phyloP scores from a whole-genome alignment of 2,797 vertebrate species.

The Chiloscyllium punctatum region DNA sequence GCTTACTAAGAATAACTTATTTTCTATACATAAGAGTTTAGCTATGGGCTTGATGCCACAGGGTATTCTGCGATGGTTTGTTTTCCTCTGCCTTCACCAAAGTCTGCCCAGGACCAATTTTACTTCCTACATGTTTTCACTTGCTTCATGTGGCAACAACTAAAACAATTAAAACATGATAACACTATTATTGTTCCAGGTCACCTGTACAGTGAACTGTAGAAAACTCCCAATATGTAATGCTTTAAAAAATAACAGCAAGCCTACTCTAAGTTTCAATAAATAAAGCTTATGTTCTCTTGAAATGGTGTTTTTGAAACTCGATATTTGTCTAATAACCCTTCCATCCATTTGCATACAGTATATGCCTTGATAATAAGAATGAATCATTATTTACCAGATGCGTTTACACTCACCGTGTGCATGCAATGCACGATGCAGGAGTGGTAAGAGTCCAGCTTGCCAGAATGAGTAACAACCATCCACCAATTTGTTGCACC shows the following conservation, averaged over 20 bases:
- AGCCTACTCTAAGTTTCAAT: background rate
- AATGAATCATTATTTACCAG: background rate
- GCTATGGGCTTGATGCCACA: background rate
- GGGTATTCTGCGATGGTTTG: no score
- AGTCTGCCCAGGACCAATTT: no score
- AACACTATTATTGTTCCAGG: background rate
- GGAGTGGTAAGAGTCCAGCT: conserved; percentile 81
- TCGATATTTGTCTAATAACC: background rate
- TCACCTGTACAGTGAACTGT: background rate
- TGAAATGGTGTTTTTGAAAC: background rate
- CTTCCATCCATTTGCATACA: background rate
- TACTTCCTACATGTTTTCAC: no score
- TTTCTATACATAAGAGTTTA: background rate
- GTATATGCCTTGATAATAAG: background rate
- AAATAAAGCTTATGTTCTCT: background rate
- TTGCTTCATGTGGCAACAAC: no score
- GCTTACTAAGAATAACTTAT: background rate
- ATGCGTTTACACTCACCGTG: conserved; percentile 61
- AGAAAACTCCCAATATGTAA: background rate
- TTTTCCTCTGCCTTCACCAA: no score
- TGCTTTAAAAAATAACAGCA: background rate
- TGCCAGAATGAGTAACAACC: conserved; percentile 99
- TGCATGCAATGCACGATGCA: conserved; percentile 79
- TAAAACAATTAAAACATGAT: background rate
- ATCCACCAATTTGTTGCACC: conserved; percentile 94